phyloP scores from a whole-genome alignment of 1,140 invertebrate species.

The Aplysia californica region DNA sequence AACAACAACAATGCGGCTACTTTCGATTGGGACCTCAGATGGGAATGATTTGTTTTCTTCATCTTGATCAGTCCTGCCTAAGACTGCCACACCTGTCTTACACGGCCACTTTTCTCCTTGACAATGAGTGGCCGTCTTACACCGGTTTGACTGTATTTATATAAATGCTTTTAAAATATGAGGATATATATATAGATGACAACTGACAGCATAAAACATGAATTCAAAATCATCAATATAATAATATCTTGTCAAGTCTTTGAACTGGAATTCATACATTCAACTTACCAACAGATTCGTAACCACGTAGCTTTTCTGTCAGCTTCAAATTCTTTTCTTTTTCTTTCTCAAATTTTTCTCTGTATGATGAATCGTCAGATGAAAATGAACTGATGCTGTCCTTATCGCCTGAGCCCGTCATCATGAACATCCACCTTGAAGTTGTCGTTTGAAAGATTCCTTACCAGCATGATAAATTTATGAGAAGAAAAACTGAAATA shows the following conservation, averaged over 20 bases:
- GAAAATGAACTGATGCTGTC: slow-evolving; percentile 14
- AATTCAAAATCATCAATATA: background rate
- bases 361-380: background rate
- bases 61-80: too few relatives aligned
- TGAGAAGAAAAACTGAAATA: too few relatives aligned
- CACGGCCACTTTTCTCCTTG: too few relatives aligned
- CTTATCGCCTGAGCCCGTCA: background rate
- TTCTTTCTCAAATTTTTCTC: background rate
- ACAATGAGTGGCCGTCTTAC: too few relatives aligned
- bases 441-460: too few relatives aligned
- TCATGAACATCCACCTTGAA: too few relatives aligned
- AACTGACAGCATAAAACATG: background rate
- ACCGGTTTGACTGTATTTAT: background rate
- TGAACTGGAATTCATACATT: background rate
- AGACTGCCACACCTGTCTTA: too few relatives aligned
- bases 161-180: background rate
- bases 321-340: slow-evolving; percentile 2
- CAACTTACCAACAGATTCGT: slow-evolving; percentile 13
- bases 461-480: too few relatives aligned
- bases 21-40: too few relatives aligned
- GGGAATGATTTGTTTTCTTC: too few relatives aligned
- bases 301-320: slow-evolving; percentile 7
- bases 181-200: background rate
- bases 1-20: too few relatives aligned
- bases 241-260: background rate